These are phyloP conservation scores for Oreochromis grahami DNA, from an alignment of 2,797 vertebrate species.

Conservation along the genomic window DNA sequence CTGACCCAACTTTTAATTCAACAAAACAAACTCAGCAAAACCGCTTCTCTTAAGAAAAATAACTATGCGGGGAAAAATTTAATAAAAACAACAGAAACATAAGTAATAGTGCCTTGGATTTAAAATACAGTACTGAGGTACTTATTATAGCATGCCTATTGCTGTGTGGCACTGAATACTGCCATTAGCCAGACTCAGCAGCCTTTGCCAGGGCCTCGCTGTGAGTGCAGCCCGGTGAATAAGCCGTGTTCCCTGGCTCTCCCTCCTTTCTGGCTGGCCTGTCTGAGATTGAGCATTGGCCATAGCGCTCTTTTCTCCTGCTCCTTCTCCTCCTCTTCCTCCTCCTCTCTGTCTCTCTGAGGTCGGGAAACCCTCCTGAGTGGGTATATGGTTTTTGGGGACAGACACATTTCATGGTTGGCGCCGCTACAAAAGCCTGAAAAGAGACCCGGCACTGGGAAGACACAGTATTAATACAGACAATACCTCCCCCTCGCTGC, in stretches of 20 bases:
- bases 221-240: constrained; percentile 64
- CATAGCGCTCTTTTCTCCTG: constrained; percentile 39
- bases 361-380: constrained; percentile 67
- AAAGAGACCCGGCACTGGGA: constrained; percentile 71
- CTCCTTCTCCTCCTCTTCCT: constrained; percentile 43
- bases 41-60: not conserved
- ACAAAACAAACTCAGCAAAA: not conserved
- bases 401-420: constrained; percentile 73
- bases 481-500: constrained; percentile 57
- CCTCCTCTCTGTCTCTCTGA: constrained; percentile 52
- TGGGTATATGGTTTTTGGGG: constrained; percentile 71
- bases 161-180: constrained; percentile 32
- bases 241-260: constrained; percentile 61
- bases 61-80: not conserved
- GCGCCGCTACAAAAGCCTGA: constrained; percentile 68
- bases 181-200: constrained; percentile 41
- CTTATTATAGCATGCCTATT: constrained; percentile 15
- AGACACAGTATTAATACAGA: constrained; percentile 74
- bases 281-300: constrained; percentile 49
- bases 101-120: not conserved
- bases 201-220: constrained; percentile 62
- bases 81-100: constrained; percentile 10
- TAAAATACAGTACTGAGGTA: constrained; percentile 18
- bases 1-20: constrained; percentile 6
- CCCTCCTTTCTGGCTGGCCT: constrained; percentile 48